Percentiles rank a stretch among this genome's conserved stretches.
Conservation (phyloP, 2,113 vertebrate species). For the Phalacrocorax pelagicus region DNA sequence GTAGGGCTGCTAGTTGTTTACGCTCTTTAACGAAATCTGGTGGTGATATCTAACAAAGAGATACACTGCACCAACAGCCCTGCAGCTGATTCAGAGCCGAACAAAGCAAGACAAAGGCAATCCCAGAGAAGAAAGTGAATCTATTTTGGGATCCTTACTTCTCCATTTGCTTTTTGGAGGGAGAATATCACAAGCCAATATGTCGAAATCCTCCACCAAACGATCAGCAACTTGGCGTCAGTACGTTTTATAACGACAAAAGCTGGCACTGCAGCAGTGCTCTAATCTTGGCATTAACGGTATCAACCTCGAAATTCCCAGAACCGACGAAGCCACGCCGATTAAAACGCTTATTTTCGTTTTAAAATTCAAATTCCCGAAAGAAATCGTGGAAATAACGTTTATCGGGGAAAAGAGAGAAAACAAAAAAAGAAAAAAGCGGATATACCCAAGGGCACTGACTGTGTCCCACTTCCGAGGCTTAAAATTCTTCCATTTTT, state of each 20-base stretch:
- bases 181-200: background rate
- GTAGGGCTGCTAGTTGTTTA: background rate
- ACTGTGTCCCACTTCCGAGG: slow-evolving; percentile 9
- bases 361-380: background rate
- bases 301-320: background rate
- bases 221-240: slow-evolving; percentile 10
- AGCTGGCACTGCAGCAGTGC: slow-evolving; percentile 25
- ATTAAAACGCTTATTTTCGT: background rate
- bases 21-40: background rate
- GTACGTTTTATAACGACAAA: slow-evolving; percentile 37
- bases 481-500: slow-evolving; percentile 38
- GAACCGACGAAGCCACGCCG: background rate
- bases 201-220: slow-evolving; percentile 8
- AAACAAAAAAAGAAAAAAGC: background rate
- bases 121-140: slow-evolving; percentile 6
- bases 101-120: slow-evolving; percentile 58
- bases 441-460: slow-evolving; percentile 5
- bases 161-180: background rate
- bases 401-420: accelerated
- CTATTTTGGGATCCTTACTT: slow-evolving; percentile 31
- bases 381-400: background rate
- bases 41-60: slow-evolving; percentile 58
- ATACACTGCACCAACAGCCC: slow-evolving; percentile 49
- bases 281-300: background rate
- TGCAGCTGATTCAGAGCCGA: slow-evolving; percentile 33